Base-by-base conservation (phyloP, 2,888 invertebrate genomes). In the Dasysyrphus tricinctus region DNA sequence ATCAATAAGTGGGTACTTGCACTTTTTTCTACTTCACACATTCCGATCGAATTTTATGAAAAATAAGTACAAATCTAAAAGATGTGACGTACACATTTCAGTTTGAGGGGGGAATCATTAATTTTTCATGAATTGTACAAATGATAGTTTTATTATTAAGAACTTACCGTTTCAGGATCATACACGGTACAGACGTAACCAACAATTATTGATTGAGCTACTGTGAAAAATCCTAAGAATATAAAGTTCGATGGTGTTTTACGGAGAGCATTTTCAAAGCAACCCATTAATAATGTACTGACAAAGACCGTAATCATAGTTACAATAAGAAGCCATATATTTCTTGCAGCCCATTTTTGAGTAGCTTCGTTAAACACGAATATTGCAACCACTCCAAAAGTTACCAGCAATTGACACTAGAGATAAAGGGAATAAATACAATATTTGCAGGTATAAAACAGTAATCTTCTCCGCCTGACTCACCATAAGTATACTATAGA, bases 181-280 rank as follows among this genome's bases (percentile, higher is more conserved):
- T 95, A 96, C 1, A 93, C 92, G 51, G 95, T 95, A 9, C 97
- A 93, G 2, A 94, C 93, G 51, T 94, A 93, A 0, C 96, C 97
- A 37, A 98, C 93, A 88, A 98, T 90, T 91, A 98, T 96, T 59
- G 95, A 94, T 93, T 97, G 95, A 0, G 96, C 96, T 0, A 95
- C 34, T 0, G 97, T 97, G 92, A 98, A 98, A 4, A 97, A 90
- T 6, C 94, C 94, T 63, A 98, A 94, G 91, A 97, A 95, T 76
- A 98, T 95, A 92, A 96, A 96, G 93, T 98, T 98, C 92, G 94
- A 94, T 0, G 98, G 98, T 16, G 95, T 94, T 85, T 95, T 95
- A 69, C 98, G 95, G 51, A 97, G 94, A 12, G 97, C 95, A 89
- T 93, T 94, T 37, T 95, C 94, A 92, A 97, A 98, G 91, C 98